A percentile compares a stretch with the other conserved stretches of the same genome.
Evolutionary conservation across 2,888 invertebrate species (phyloP).

Genomic region (Bedellia somnulentella): DNA sequence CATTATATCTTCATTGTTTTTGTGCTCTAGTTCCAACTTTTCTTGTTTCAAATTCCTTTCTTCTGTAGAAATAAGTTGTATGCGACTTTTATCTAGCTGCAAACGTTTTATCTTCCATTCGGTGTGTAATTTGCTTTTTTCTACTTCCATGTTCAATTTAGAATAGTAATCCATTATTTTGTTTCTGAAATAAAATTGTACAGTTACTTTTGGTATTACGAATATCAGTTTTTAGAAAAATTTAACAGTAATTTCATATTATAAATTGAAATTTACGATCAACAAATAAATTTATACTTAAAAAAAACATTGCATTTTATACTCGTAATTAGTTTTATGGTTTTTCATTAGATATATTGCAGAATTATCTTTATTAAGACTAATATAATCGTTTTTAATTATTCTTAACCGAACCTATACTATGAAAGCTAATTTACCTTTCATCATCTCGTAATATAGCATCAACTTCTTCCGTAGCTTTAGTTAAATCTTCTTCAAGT

Average conservation of each 20-base stretch:
- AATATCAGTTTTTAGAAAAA: neutral
- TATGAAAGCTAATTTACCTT: too few species aligned
- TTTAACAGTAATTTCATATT: too few species aligned
- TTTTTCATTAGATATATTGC: too few species aligned
- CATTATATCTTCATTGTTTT: conserved; percentile 29
- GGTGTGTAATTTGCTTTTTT: conserved; percentile 55
- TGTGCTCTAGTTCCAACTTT: conserved; percentile 47
- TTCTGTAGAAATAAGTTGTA: conserved; percentile 47
- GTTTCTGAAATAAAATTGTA: conserved; percentile 32
- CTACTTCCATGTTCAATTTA: conserved; percentile 62
- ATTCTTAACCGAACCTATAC: too few species aligned
- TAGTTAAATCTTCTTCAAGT: conserved; percentile 25
- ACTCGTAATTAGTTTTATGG: too few species aligned
- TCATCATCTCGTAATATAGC: conserved; percentile 36
- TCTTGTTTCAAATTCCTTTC: conserved; percentile 59
- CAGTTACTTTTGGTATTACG: neutral
- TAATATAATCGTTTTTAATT: too few species aligned
- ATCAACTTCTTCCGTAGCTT: conserved; percentile 35
- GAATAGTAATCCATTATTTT: conserved; percentile 66
- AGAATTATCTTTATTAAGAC: too few species aligned
- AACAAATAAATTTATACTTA: too few species aligned
- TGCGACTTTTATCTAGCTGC: conserved; percentile 41
- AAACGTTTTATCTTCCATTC: conserved; percentile 59
- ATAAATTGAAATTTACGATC: too few species aligned
- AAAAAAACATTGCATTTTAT: too few species aligned